Evolutionary conservation across 1,140 invertebrate genomes (phyloP), one percentile per base, ranked within the genome.

Genomic region (Ceratosolen solmsi): DNA sequence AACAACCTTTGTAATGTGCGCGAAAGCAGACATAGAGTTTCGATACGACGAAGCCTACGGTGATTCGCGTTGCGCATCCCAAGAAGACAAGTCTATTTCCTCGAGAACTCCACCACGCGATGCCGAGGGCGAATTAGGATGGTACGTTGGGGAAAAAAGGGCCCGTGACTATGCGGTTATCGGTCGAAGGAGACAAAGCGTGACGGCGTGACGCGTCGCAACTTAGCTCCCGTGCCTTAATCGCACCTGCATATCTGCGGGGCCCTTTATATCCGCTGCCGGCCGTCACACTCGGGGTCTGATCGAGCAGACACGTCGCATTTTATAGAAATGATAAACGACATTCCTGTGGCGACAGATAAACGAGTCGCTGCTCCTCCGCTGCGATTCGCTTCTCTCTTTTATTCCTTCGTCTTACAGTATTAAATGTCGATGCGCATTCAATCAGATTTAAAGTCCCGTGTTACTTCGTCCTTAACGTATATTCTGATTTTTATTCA

Each of bases 191-290:
- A 65, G 60, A 65, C 13, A 65, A 36, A 65, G 60, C 27, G 30
- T 20, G 27, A n/a, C 15, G 33, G 20, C 30, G 60, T n/a, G 30
- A 65, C 60, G 30, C 11, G 17, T 27, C 22, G 22, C n/a, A 72
- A 22, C 25, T 8, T 30, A 25, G 72, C 46, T 54, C 76, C 63
- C 75, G 41, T 25, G 30, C 41, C 78, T 58, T 86, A 88, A 87
- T 88, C 86, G 86, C 84, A 86, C 84, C 84, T 86, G 84, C 82
- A 74, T 85, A 87, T 87, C 86, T 83, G 51, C 25, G 27, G 33
- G 1, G 0, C 56, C 63, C 20, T 75, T 46, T 71, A 68, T 78
- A 79, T 79, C 77, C 63, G 36, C 65, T 25, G 27, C 13, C 11
- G 20, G 65, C 30, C 56, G 36, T 73, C 70, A 80, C 79, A 80